phyloP scores from a whole-genome alignment of 2,888 invertebrate genomes.

The Callimorpha dominula region DNA sequence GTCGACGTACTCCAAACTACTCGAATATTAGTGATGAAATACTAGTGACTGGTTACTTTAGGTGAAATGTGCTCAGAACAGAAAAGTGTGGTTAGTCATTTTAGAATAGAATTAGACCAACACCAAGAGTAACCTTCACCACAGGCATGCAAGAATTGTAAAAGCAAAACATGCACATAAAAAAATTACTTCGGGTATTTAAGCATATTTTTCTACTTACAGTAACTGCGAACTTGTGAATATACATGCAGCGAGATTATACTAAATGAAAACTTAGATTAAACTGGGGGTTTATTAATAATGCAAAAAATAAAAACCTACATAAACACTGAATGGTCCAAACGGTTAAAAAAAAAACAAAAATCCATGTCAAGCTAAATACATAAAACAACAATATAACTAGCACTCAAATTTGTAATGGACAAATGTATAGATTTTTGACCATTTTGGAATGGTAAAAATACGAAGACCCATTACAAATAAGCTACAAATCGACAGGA shows the following conservation, averaged over 20 bases:
- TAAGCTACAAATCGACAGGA: too few species aligned
- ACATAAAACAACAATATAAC: background rate
- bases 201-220: background rate
- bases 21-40: conserved; percentile 53
- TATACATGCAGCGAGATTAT: too few species aligned
- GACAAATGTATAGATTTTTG: background rate
- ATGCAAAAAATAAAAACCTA: background rate
- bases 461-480: background rate
- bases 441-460: too few species aligned
- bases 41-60: conserved; percentile 75
- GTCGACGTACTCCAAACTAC: conserved; percentile 12
- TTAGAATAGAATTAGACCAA: conserved; percentile 44
- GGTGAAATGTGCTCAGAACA: conserved; percentile 79
- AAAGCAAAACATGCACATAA: background rate
- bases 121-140: conserved; percentile 50
- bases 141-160: background rate
- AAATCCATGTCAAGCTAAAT: background rate
- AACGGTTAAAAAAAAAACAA: background rate
- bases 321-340: background rate
- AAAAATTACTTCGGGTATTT: background rate
- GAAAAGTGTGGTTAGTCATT: conserved; percentile 77
- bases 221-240: background rate
- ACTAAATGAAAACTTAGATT: too few species aligned
- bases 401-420: background rate
- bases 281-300: too few species aligned